Evolutionary conservation across 1,140 invertebrate species (phyloP), one percentile per base, ranked within the genome.

Genomic region (Globodera ellingtonae): DNA sequence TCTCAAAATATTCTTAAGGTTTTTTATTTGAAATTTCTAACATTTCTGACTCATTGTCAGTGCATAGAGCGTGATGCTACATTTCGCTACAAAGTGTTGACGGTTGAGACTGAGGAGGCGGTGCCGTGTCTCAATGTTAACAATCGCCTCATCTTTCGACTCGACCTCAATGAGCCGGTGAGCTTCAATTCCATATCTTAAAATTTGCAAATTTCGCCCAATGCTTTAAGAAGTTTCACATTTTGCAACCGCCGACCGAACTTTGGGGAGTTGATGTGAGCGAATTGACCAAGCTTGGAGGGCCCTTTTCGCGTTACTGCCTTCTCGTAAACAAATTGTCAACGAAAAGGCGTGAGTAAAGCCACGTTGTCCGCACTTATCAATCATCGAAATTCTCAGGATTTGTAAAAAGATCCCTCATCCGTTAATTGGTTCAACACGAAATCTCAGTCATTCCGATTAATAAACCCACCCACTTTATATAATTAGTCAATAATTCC

Each of bases 51-150:
- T 15, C n/a, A 59, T 79, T 74, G 76, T 48, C 83, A 85, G 87
- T 71, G 78, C 71, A 89, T 87, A 65, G 86, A 89, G 79, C 75
- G 84, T 6, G 87, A 89, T 69, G 79, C 86, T 35, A 89, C 86
- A 9, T 88, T 84, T 67, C 86, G 85, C 48, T 87, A 87, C 79
- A 86, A 87, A 78, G 78, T 85, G 15, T 48, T 87, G 9, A 86
- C 74, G 4, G 47, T 87, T 9, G 86, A 87, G 48, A 71, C 81
- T 21, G 86, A 89, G 24, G 85, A 87, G n/a, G 79, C 79, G 7
- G 84, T 89, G 15, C 82, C 81, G 21, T 87, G 83, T 50, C 35
- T 87, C 10, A 87, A 88, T 59, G 84, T 87, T 6, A 87, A 87
- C 50, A 74, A 82, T 72, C 87, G 82, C 71, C 65, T 87, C 9